Evolutionary conservation across 2,113 vertebrate species (phyloP).

Genomic region (Sturnus vulgaris): DNA sequence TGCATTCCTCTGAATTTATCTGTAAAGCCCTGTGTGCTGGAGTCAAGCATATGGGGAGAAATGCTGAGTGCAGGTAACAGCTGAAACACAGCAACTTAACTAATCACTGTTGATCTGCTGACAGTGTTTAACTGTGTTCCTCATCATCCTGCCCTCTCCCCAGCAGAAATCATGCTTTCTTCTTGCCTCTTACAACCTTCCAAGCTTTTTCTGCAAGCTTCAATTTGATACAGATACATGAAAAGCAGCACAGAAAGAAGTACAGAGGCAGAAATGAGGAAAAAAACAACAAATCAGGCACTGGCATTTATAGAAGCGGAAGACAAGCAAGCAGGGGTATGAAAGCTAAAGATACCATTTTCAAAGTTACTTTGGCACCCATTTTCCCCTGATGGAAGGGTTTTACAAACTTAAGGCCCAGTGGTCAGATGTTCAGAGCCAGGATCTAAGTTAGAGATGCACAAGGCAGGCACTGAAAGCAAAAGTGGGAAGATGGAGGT

Average conservation of each 20-base stretch:
- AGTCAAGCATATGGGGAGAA: not conserved
- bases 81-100: not conserved
- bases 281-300: not conserved
- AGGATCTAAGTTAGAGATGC: not conserved
- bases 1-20: not conserved
- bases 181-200: not conserved
- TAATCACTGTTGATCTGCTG: not conserved
- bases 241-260: not conserved
- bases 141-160: not conserved
- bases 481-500: not conserved
- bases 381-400: not conserved
- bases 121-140: not conserved
- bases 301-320: not conserved
- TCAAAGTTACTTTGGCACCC: not conserved
- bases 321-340: not conserved
- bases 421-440: not conserved
- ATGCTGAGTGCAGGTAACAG: not conserved
- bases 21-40: not conserved
- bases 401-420: not conserved
- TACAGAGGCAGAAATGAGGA: not conserved
- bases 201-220: not conserved
- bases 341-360: not conserved
- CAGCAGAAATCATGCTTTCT: not conserved
- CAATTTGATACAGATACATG: not conserved
- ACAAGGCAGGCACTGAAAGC: not conserved